These are phyloP conservation scores for Chromoteleia sp. DNA, from an alignment of 2,888 invertebrate species.

Conservation along the genomic window DNA sequence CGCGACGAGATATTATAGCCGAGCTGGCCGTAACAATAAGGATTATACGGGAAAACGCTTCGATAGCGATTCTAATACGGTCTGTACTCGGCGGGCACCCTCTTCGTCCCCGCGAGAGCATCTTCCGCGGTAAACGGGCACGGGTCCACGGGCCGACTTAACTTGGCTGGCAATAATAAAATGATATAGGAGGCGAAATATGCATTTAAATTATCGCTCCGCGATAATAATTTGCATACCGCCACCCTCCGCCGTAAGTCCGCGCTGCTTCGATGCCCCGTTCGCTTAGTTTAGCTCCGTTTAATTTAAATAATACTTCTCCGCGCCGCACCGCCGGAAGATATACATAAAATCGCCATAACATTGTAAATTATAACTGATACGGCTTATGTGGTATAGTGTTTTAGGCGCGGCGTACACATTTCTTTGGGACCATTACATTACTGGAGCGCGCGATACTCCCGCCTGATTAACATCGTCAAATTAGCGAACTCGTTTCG, in stretches of 20 bases:
- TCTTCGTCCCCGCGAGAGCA: conserved; percentile 61
- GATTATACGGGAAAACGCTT: conserved; percentile 81
- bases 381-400: conserved; percentile 84
- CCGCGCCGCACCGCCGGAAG: conserved; percentile 80
- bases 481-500: conserved; percentile 62
- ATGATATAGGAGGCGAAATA: conserved; percentile 85
- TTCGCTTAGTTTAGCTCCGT: conserved; percentile 85
- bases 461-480: conserved; percentile 67
- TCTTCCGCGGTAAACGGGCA: conserved; percentile 78
- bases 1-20: conserved; percentile 80
- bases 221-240: conserved; percentile 85
- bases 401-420: conserved; percentile 81
- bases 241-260: conserved; percentile 76
- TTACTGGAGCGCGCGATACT: conserved; percentile 73
- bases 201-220: conserved; percentile 85
- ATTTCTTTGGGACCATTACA: conserved; percentile 74
- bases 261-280: conserved; percentile 75
- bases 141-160: conserved; percentile 79
- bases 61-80: conserved; percentile 81
- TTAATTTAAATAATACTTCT: conserved; percentile 85
- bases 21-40: conserved; percentile 80
- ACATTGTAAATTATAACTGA: conserved; percentile 85
- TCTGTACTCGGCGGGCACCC: conserved; percentile 66
- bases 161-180: conserved; percentile 84
- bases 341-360: conserved; percentile 85